A percentile compares a stretch with the other conserved stretches of the same genome.
Conservation (phyloP, 1,140 invertebrate genomes). For the Meteorus sp. region DNA sequence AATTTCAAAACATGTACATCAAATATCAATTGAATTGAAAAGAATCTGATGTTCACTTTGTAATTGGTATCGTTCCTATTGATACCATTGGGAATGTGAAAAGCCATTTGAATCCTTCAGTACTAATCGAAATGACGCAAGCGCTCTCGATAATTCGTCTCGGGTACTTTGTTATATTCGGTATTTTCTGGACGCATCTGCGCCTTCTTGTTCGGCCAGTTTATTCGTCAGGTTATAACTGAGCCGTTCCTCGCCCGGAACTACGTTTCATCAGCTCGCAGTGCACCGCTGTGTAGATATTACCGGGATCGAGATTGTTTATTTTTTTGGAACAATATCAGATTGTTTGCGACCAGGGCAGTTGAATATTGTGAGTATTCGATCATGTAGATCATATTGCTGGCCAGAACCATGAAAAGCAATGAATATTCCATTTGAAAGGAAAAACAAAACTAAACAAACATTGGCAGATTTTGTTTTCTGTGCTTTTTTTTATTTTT, state of each 20-base stretch:
- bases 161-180: neutral
- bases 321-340: too few relatives aligned
- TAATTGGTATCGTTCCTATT: too few relatives aligned
- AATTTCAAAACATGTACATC: constrained; percentile 1
- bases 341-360: neutral
- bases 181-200: constrained; percentile 8
- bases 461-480: too few relatives aligned
- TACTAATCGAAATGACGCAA: constrained; percentile 6
- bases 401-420: too few relatives aligned
- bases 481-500: constrained; percentile 15
- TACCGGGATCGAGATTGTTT: neutral
- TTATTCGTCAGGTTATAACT: constrained; percentile 15
- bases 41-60: constrained; percentile 1
- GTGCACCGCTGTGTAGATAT: neutral
- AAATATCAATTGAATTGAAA: constrained; percentile 1
- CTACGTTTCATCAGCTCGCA: neutral
- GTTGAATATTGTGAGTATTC: constrained; percentile 12
- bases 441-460: too few relatives aligned
- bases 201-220: neutral
- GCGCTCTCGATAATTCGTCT: constrained; percentile 1
- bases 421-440: too few relatives aligned
- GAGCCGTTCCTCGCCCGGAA: neutral
- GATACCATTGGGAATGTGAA: constrained; percentile 6
- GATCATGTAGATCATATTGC: too few relatives aligned
- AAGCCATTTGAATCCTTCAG: constrained; percentile 5